phyloP scores from a whole-genome alignment of 2,888 invertebrate species.

The Alitta virens region DNA sequence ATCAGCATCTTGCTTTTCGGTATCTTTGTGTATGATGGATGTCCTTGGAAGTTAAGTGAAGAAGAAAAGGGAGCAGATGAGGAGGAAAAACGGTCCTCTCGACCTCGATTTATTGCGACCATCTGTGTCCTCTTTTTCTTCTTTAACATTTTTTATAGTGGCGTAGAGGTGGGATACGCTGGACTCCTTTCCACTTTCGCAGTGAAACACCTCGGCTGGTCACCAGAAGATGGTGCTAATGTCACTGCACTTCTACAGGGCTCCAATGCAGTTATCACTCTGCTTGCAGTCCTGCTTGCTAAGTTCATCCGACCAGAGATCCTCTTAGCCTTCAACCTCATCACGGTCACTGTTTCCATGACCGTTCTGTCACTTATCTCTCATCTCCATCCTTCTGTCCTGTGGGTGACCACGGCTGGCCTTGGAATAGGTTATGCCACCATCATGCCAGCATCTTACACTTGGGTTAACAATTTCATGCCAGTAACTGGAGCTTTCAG shows the following conservation, averaged over 20 bases:
- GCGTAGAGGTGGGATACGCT: slow-evolving; percentile 57
- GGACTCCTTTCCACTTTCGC: slow-evolving; percentile 56
- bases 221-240: slow-evolving; percentile 47
- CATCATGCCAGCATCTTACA: slow-evolving; percentile 56
- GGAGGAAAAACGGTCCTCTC: not conserved
- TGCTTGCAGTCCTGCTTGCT: slow-evolving; percentile 52
- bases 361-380: slow-evolving; percentile 45
- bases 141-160: slow-evolving; percentile 55
- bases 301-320: slow-evolving; percentile 49
- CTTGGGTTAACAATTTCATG: slow-evolving; percentile 57
- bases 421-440: slow-evolving; percentile 58
- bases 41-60: not conserved
- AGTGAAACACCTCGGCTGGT: slow-evolving; percentile 47
- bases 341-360: slow-evolving; percentile 45
- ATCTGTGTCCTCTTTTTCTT: slow-evolving; percentile 49
- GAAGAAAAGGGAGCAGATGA: not conserved
- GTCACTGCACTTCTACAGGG: slow-evolving; percentile 44
- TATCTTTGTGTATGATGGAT: slow-evolving; percentile 2
- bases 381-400: slow-evolving; percentile 34
- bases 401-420: slow-evolving; percentile 55
- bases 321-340: slow-evolving; percentile 53
- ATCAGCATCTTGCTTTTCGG: slow-evolving; percentile 5
- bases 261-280: slow-evolving; percentile 20
- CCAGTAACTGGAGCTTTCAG: slow-evolving; percentile 56
- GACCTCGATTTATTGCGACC: slow-evolving; percentile 2